Evolutionary conservation across 2,797 vertebrate genomes (phyloP), one percentile per base, ranked within the genome.

Genomic region (Poecilia picta): DNA sequence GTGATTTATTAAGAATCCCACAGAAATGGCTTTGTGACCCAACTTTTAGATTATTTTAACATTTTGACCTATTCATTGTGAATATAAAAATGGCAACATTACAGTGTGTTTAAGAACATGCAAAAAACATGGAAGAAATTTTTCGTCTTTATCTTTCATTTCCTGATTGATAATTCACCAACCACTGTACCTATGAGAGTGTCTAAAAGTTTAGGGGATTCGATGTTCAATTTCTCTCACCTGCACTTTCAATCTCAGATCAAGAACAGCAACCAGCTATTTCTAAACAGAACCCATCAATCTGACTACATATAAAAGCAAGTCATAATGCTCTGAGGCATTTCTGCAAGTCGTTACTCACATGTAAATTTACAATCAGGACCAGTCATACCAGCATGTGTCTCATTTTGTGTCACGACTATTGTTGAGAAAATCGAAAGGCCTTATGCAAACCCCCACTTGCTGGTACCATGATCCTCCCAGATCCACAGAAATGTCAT

Each of bases 401-500:
- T 85, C 72, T 89, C 70, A 78, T 83, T 81, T 62, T 86, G 49
- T 74, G 75, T 82, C 73, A 79, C 1, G 18, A 85, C 77, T 86
- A 72, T 80, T 76, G 74, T 70, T 76, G 70, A 81, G 68, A 77
- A 91, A 83, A 85, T 16, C 39, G 46, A 76, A 76, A n/a, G 31
- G 70, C 45, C 78, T 79, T 81, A 55, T 84, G 72, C 75, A 85
- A 82, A 77, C 47, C 43, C 33, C 73, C 68, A 41, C 51, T 81
- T 66, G 74, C 73, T 55, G 25, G 72, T 75, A 25, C 1, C 1
- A 46, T 70, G 59, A 85, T 76, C 53, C 72, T 62, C 23, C 0
- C 74, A 79, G 73, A 85, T 85, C 66, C 68, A 75, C 76, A 83
- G 72, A 87, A 85, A 90, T 87, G 74, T 79, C 81, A 76, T 62